phyloP scores from a whole-genome alignment of 2,888 invertebrate species.

The Drosophila buzzatii region DNA sequence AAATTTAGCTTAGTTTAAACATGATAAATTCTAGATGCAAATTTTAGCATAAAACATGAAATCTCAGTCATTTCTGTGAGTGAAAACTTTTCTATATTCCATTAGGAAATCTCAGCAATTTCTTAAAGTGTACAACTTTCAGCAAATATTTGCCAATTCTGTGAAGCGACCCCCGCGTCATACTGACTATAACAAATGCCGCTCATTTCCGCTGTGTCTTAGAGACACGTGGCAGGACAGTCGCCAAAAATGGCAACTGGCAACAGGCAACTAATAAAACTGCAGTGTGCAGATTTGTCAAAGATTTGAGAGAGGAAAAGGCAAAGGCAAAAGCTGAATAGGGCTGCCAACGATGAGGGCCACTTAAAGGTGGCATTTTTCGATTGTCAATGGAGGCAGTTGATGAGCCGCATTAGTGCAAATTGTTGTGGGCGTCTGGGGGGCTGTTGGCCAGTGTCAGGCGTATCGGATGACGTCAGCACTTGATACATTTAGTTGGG shows the following conservation, averaged over 20 bases:
- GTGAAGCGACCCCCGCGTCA: constrained; percentile 33
- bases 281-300: constrained; percentile 72
- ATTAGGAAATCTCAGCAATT: constrained; percentile 20
- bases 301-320: constrained; percentile 45
- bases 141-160: constrained; percentile 57
- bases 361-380: constrained; percentile 61
- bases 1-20: too few species aligned
- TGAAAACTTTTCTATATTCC: too few species aligned
- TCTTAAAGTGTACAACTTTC: constrained; percentile 46
- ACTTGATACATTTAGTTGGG: constrained; percentile 61
- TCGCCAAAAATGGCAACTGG: constrained; percentile 37
- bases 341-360: constrained; percentile 44
- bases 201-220: constrained; percentile 72
- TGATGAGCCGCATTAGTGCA: constrained; percentile 75
- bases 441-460: constrained; percentile 8
- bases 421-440: constrained; percentile 74
- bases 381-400: constrained; percentile 52
- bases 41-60: too few species aligned
- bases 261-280: constrained; percentile 74
- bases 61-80: too few species aligned
- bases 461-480: constrained; percentile 37
- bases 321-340: constrained; percentile 7
- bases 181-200: constrained; percentile 55
- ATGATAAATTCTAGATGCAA: too few species aligned
- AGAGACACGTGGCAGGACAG: constrained; percentile 63